A percentile compares a stretch with the other conserved stretches of the same genome.
phyloP scores from a whole-genome alignment of 2,797 vertebrate species.

The Sandelia bainsii region DNA sequence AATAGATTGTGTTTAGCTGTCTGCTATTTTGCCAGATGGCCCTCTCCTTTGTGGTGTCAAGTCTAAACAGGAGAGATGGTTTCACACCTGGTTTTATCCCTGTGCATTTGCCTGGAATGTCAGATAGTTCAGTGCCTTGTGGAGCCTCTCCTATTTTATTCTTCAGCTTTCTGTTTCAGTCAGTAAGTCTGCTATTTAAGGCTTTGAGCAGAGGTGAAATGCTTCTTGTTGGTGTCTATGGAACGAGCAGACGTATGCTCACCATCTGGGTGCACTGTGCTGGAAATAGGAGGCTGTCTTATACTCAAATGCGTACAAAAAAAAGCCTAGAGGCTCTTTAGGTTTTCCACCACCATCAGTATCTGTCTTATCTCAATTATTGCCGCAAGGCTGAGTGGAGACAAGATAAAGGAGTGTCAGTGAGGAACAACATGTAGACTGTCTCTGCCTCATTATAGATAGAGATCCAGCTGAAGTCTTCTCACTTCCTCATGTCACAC shows the following conservation, averaged over 20 bases:
- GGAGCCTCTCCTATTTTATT: slow-evolving; percentile 37
- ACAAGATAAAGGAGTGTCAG: slow-evolving; percentile 62
- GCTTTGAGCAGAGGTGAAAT: slow-evolving; percentile 36
- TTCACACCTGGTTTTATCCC: slow-evolving; percentile 81
- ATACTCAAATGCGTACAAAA: not conserved
- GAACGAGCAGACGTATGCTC: slow-evolving; percentile 52
- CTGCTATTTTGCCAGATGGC: slow-evolving; percentile 76
- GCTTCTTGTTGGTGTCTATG: slow-evolving; percentile 51
- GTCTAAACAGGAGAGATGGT: slow-evolving; percentile 76
- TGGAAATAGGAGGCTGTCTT: not conserved
- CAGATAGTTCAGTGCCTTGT: slow-evolving; percentile 41
- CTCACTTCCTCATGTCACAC: slow-evolving; percentile 45
- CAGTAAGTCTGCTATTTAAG: slow-evolving; percentile 19
- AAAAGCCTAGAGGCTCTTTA: slow-evolving; percentile 4
- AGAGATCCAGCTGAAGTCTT: slow-evolving; percentile 35
- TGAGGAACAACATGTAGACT: slow-evolving; percentile 60
- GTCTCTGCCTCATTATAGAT: slow-evolving; percentile 48
- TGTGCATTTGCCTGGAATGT: slow-evolving; percentile 74
- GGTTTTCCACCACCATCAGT: slow-evolving; percentile 35
- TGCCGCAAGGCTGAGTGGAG: slow-evolving; percentile 38
- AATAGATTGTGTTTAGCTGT: slow-evolving; percentile 55
- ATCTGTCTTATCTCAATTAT: slow-evolving; percentile 46
- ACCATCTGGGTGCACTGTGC: slow-evolving; percentile 43
- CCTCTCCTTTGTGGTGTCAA: slow-evolving; percentile 70
- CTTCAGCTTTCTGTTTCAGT: slow-evolving; percentile 25